These are phyloP conservation scores for Notothenia rossii DNA, from an alignment of 2,113 vertebrate genomes.

Conservation along the genomic window DNA sequence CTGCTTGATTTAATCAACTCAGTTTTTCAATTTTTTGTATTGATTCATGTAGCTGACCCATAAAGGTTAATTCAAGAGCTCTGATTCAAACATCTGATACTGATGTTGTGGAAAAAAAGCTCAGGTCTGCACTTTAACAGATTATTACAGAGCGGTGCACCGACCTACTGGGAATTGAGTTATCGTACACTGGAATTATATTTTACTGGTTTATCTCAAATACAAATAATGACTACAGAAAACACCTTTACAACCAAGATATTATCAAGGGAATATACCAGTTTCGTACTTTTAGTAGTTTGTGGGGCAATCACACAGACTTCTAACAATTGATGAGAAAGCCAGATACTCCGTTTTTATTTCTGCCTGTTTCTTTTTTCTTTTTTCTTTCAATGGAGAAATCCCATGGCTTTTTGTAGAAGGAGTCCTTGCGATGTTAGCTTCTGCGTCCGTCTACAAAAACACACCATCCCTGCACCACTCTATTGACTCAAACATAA, in stretches of 20 bases:
- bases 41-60: constrained; percentile 54
- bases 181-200: neutral
- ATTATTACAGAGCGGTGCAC: neutral
- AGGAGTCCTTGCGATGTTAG: too few relatives aligned
- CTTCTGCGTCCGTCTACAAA: too few relatives aligned
- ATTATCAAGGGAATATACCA: neutral
- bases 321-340: neutral
- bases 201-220: neutral
- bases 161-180: neutral
- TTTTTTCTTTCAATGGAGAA: neutral
- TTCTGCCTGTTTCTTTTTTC: neutral
- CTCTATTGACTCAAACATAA: too few relatives aligned
- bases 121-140: neutral
- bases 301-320: neutral
- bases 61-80: constrained; percentile 60
- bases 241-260: neutral
- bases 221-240: neutral
- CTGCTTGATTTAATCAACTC: constrained; percentile 64
- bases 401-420: too few relatives aligned
- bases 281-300: neutral
- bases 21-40: constrained; percentile 53
- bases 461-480: too few relatives aligned
- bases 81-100: constrained; percentile 34
- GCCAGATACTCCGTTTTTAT: too few relatives aligned
- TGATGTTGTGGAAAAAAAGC: neutral